Evolutionary conservation across 2,113 vertebrate species (phyloP), one percentile per base, ranked within the genome.

Genomic region (Himantopus leucocephalus): DNA sequence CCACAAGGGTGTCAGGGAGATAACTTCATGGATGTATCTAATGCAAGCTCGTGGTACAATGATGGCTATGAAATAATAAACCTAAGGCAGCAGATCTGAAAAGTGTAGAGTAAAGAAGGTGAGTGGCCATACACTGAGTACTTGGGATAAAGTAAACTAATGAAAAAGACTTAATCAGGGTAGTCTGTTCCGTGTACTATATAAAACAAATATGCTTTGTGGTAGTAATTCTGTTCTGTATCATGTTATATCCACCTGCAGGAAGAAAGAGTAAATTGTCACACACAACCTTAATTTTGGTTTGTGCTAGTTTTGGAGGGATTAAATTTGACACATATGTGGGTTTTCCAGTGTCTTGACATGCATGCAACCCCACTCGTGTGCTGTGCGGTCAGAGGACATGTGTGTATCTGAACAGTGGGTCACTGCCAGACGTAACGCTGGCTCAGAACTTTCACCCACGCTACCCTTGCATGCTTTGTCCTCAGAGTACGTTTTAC

Each of bases 361-460:
- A 3, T 10, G 6, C 50, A 39, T n/a, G 47, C 2, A 0, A n/a
- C 15, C 1, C 3, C 37, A 12, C 32, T 35, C 1, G 2, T 18
- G 26, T 48, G 55, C 70, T 78, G 11, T 66, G 26, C 21, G 27
- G 27, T 81, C 66, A 4, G 7, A 71, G n/a, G 24, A 10, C 12
- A 17, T 0, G 2, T 8, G 9, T 12, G 21, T 26, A 23, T 27
- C 19, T 0, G 0, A 52, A 35, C 2, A 58, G 27, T 2, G 1
- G 5, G 60, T 53, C 8, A 3, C 47, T 86, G 48, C 32, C 23
- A 67, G 68, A 14, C 3, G 4, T 19, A 29, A 5, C 1, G 6
- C 30, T 52, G 35, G 60, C 81, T 82, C 56, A 39, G 35, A 50
- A 2, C 26, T 70, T 64, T 62, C 12, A 32, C 17, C 37, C 12